Conservation (phyloP, 2,888 invertebrate genomes). For the Isoperla grammatica region DNA sequence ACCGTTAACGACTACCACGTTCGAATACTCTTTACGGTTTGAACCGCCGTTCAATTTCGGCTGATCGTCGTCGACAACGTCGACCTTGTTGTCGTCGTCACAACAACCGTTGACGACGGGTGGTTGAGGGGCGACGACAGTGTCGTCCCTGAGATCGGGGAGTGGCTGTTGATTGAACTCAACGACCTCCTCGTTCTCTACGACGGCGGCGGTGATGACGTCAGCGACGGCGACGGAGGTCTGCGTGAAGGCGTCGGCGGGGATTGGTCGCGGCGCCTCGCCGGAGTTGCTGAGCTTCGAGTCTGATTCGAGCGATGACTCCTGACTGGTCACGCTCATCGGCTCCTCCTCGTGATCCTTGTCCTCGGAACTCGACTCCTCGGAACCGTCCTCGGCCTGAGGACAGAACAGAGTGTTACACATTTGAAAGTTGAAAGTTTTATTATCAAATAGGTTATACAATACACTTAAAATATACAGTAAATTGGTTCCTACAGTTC, state of each 20-base stretch:
- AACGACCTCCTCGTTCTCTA: slow-evolving; percentile 10
- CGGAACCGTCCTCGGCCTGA: slow-evolving; percentile 29
- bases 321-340: slow-evolving; percentile 23
- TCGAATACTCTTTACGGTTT: not conserved
- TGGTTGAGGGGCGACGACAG: too few relatives aligned
- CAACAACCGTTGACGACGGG: too few relatives aligned
- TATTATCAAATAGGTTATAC: not conserved
- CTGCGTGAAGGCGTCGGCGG: not conserved
- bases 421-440: too few relatives aligned
- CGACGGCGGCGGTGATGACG: not conserved
- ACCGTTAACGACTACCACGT: not conserved
- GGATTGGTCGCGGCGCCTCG: not conserved
- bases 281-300: slow-evolving; percentile 18
- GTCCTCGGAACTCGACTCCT: slow-evolving; percentile 29
- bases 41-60: not conserved
- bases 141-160: too few relatives aligned
- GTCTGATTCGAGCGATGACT: slow-evolving; percentile 25
- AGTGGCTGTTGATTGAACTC: slow-evolving; percentile 8
- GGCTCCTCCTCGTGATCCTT: slow-evolving; percentile 25
- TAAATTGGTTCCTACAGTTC: too few relatives aligned
- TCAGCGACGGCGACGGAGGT: slow-evolving; percentile 28
- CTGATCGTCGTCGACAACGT: not conserved
- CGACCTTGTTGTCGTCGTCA: too few relatives aligned
- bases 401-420: not conserved
- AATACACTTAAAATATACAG: too few relatives aligned